These are phyloP conservation scores for Xestia xanthographa DNA, from an alignment of 2,888 invertebrate species.

Conservation along the genomic window DNA sequence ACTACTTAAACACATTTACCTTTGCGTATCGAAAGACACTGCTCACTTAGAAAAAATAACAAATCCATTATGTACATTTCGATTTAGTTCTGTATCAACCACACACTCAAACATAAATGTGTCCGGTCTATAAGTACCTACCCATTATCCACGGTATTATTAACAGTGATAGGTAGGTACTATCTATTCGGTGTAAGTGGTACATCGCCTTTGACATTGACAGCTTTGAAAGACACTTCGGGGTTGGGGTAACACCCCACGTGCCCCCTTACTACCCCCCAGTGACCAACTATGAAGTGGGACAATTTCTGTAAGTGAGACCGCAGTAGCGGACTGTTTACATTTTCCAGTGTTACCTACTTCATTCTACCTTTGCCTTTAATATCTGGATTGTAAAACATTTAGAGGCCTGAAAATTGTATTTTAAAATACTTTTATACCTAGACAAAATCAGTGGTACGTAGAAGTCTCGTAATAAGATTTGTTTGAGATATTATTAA, in stretches of 20 bases:
- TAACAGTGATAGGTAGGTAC: slow-evolving; percentile 34
- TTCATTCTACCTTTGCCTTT: background rate
- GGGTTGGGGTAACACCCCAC: slow-evolving; percentile 1
- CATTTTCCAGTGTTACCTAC: slow-evolving; percentile 6
- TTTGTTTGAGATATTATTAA: too few relatives aligned
- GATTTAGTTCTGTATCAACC: slow-evolving; percentile 10
- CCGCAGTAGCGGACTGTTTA: slow-evolving; percentile 24
- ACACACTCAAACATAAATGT: slow-evolving; percentile 1
- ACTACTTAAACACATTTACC: background rate
- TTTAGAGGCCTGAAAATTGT: slow-evolving; percentile 14
- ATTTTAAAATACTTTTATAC: background rate
- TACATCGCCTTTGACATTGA: slow-evolving; percentile 51
- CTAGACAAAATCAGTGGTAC: background rate
- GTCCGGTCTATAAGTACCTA: slow-evolving; percentile 5
- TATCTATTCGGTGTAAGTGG: slow-evolving; percentile 29
- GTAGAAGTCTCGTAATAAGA: too few relatives aligned
- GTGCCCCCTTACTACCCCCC: slow-evolving; percentile 25
- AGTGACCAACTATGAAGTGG: slow-evolving; percentile 38
- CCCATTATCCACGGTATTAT: slow-evolving; percentile 21
- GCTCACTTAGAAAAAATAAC: background rate
- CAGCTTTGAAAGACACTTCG: slow-evolving; percentile 46
- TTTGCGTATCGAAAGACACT: background rate
- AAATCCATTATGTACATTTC: background rate
- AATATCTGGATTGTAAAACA: slow-evolving; percentile 2
- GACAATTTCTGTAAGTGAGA: slow-evolving; percentile 51